A percentile compares a stretch with the other conserved stretches of the same genome.
Conservation (phyloP, 2,888 invertebrate genomes). For the Tortricodes alternella region DNA sequence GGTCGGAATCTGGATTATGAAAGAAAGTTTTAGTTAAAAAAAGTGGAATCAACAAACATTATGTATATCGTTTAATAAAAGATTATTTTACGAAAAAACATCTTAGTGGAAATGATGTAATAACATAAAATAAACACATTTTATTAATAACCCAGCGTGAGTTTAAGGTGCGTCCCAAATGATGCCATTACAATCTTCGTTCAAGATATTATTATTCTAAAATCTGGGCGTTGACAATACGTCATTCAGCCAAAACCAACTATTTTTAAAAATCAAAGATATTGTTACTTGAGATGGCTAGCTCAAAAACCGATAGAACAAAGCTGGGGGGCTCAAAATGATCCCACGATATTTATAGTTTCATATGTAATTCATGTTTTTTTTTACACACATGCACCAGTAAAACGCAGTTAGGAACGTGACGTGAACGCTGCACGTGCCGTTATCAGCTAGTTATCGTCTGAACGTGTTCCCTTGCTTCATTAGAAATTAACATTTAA, state of each 20-base stretch:
- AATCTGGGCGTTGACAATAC: constrained; percentile 1
- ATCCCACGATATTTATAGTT: no score
- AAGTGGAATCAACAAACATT: no score
- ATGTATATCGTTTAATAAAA: no score
- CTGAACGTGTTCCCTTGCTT: constrained; percentile 12
- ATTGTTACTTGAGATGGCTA: no score
- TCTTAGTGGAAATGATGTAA: constrained; percentile 6
- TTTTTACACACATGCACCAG: neutral
- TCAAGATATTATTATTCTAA: neutral
- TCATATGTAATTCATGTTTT: neutral
- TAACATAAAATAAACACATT: constrained; percentile 7
- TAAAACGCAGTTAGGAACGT: neutral
- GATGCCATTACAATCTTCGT: neutral
- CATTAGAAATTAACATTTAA: neutral
- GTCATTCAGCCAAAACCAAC: constrained; percentile 8
- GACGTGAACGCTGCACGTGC: constrained; percentile 2
- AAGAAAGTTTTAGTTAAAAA: no score
- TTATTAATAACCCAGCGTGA: constrained; percentile 3
- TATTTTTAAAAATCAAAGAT: no score
- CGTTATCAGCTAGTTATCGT: constrained; percentile 14
- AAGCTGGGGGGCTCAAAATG: no score
- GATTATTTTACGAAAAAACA: neutral
- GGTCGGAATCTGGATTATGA: no score
- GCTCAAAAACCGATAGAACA: no score
- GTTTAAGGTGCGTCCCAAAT: constrained; percentile 9